phyloP scores from a whole-genome alignment of 2,113 vertebrate genomes.

The Ceyx margarethae region DNA sequence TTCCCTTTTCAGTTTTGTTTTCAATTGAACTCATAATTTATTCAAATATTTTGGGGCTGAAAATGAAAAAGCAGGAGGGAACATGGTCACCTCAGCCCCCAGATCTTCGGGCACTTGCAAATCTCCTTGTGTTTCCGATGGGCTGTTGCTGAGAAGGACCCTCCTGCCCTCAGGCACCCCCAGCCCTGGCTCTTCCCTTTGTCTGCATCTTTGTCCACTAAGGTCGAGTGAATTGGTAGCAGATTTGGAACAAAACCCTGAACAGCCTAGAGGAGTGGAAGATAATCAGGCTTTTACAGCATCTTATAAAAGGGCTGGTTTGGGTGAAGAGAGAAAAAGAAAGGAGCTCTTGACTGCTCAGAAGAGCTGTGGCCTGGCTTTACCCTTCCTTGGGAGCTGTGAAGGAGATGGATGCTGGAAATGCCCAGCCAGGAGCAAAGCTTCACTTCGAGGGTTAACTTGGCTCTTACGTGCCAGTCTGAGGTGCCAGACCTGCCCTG shows the following conservation, averaged over 20 bases:
- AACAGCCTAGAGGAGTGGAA: background rate
- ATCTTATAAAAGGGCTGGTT: background rate
- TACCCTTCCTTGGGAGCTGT: background rate
- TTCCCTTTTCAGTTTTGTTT: background rate
- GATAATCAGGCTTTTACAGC: background rate
- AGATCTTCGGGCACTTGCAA: background rate
- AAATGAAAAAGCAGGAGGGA: background rate
- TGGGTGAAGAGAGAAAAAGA: background rate
- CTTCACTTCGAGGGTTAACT: background rate
- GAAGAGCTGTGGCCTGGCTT: background rate
- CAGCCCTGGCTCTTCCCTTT: background rate
- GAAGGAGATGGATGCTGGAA: background rate
- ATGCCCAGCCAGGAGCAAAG: background rate
- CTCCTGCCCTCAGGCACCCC: background rate
- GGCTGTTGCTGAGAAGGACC: background rate
- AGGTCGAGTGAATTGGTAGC: background rate
- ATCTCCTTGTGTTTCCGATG: background rate
- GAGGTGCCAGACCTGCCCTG: rapidly evolving
- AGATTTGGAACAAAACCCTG: background rate
- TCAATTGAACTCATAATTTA: background rate
- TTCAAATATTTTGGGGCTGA: background rate
- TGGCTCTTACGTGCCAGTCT: rapidly evolving
- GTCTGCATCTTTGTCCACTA: background rate
- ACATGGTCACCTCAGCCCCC: background rate
- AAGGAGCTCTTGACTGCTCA: background rate